Evolutionary conservation across 2,888 invertebrate species (phyloP).

Genomic region (Lepetodrilus schrolli): DNA sequence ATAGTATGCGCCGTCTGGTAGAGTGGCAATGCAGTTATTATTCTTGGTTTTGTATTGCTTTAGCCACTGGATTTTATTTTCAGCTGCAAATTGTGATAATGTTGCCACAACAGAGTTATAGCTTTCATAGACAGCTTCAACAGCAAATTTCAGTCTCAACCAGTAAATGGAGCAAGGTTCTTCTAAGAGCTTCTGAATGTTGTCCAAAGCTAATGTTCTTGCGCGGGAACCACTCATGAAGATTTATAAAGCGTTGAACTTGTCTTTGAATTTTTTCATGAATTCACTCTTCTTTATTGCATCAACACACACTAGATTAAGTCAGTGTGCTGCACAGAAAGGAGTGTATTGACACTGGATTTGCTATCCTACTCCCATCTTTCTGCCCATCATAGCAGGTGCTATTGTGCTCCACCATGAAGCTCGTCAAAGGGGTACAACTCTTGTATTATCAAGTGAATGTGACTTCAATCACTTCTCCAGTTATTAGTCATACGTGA

Average conservation of each 20-base stretch:
- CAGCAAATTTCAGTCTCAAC: constrained; percentile 40
- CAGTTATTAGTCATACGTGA: too few species aligned
- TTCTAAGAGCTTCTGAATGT: constrained; percentile 38
- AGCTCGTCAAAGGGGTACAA: too few species aligned
- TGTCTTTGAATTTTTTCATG: constrained; percentile 39
- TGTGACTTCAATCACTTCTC: too few species aligned
- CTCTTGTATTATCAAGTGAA: too few species aligned
- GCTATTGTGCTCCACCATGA: too few species aligned
- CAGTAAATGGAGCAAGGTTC: constrained; percentile 43
- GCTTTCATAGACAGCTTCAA: constrained; percentile 39
- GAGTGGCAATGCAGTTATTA: too few species aligned
- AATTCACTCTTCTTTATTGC: constrained; percentile 39
- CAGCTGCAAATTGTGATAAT: constrained; percentile 36
- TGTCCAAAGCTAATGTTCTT: constrained; percentile 34
- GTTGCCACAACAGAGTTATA: constrained; percentile 37
- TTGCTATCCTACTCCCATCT: neutral
- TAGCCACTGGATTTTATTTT: too few species aligned
- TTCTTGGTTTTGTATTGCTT: too few species aligned
- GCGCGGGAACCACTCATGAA: constrained; percentile 40
- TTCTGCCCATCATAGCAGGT: neutral
- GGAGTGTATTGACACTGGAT: neutral
- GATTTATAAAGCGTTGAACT: constrained; percentile 38
- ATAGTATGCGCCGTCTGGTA: too few species aligned
- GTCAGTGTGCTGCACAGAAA: constrained; percentile 4
- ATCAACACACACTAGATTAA: constrained; percentile 41